These are phyloP conservation scores for Elysia crispata DNA, from an alignment of 2,888 invertebrate genomes.

Conservation along the genomic window DNA sequence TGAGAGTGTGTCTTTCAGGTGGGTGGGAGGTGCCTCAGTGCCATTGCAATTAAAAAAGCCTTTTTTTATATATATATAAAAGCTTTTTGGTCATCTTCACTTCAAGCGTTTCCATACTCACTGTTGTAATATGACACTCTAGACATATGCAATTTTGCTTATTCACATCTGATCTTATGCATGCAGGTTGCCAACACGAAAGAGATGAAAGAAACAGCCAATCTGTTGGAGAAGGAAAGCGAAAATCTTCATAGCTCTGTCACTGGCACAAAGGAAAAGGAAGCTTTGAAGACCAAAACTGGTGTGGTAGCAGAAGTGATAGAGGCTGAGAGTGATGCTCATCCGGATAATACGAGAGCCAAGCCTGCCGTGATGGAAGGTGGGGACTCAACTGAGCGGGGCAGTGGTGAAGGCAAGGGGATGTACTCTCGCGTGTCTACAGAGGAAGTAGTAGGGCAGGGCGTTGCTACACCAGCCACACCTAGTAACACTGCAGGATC, in stretches of 20 bases:
- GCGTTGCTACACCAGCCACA: neutral
- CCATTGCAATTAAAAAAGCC: too few relatives aligned
- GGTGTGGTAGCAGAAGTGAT: too few relatives aligned
- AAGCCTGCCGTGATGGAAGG: conserved; percentile 45
- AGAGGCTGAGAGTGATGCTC: conserved; percentile 5
- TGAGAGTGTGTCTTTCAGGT: too few relatives aligned
- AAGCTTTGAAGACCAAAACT: too few relatives aligned
- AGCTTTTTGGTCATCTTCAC: too few relatives aligned
- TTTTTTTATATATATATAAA: too few relatives aligned
- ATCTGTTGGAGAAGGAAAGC: conserved; percentile 53
- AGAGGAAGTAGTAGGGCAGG: conserved; percentile 37
- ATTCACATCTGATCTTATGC: too few relatives aligned
- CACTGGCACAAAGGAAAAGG: too few relatives aligned
- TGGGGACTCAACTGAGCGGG: conserved; percentile 46
- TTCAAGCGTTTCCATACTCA: too few relatives aligned
- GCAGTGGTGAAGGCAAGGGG: conserved; percentile 9
- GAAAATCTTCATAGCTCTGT: conserved; percentile 5
- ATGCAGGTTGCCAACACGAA: conserved; percentile 51
- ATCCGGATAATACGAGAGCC: neutral
- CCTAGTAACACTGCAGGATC: neutral
- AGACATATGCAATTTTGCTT: too few relatives aligned
- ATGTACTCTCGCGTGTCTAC: conserved; percentile 19
- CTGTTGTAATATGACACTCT: too few relatives aligned
- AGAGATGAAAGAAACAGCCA: conserved; percentile 56
- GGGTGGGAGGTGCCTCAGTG: too few relatives aligned